These are phyloP conservation scores for Brachionus koreanus DNA, from an alignment of 1,140 invertebrate genomes.

Conservation along the genomic window DNA sequence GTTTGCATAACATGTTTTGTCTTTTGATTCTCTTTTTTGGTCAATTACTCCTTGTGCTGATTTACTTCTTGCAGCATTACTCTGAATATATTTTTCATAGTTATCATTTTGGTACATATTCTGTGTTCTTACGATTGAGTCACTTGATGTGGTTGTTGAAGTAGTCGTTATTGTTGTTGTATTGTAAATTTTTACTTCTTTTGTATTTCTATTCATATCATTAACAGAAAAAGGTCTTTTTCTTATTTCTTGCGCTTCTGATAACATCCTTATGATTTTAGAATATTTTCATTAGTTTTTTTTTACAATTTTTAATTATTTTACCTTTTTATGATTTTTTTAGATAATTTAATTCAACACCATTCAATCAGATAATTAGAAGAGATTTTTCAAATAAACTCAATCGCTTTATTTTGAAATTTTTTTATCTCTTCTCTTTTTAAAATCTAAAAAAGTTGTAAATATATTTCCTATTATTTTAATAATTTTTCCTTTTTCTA, in stretches of 20 bases:
- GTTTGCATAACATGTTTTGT: neutral
- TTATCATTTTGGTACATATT: neutral
- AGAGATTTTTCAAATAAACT: conserved; percentile 31
- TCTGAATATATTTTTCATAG: neutral
- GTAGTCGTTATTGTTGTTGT: conserved; percentile 14
- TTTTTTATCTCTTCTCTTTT: conserved; percentile 2
- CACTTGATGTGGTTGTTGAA: neutral
- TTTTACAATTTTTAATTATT: neutral
- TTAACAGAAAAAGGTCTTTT: conserved; percentile 10
- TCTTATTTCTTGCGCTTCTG: conserved; percentile 17
- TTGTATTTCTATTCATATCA: conserved; percentile 14
- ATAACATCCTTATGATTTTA: conserved; percentile 23
- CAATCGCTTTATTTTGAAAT: conserved; percentile 11
- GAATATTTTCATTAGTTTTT: neutral
- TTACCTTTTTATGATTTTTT: conserved; percentile 16
- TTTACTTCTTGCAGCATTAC: neutral
- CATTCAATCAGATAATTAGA: neutral
- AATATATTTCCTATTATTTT: neutral
- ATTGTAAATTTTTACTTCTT: conserved; percentile 29
- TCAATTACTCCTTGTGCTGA: neutral
- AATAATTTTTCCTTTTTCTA: neutral
- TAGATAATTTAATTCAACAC: neutral
- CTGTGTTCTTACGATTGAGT: neutral
- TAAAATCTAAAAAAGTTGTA: neutral
- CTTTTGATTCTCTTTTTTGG: neutral